These are phyloP conservation scores for Helicolenus hilgendorfi DNA, from an alignment of 2,797 vertebrate genomes.

Conservation along the genomic window DNA sequence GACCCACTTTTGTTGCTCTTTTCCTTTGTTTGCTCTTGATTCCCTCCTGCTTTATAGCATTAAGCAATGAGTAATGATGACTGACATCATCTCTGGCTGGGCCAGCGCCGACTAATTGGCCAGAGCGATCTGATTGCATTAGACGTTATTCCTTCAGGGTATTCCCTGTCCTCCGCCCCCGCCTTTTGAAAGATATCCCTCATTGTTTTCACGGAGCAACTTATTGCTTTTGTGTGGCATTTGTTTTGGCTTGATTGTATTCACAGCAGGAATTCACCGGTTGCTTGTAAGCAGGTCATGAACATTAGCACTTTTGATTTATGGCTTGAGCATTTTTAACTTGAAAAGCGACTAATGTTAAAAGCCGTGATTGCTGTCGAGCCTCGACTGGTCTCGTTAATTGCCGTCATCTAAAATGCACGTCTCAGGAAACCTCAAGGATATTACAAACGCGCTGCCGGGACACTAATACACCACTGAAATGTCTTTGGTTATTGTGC, in stretches of 20 bases:
- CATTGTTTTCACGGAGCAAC: slow-evolving; percentile 64
- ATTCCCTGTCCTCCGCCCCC: slow-evolving; percentile 70
- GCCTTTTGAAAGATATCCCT: slow-evolving; percentile 67
- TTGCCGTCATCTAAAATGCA: slow-evolving; percentile 58
- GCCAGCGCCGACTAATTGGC: slow-evolving; percentile 76
- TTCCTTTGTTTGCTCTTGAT: slow-evolving; percentile 69
- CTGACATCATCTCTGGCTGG: slow-evolving; percentile 82
- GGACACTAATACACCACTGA: slow-evolving; percentile 51
- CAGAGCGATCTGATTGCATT: slow-evolving; percentile 80
- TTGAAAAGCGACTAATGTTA: slow-evolving; percentile 48
- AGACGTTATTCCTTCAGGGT: slow-evolving; percentile 80
- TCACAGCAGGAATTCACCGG: slow-evolving; percentile 2
- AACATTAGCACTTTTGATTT: slow-evolving; percentile 48
- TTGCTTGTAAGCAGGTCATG: slow-evolving; percentile 20
- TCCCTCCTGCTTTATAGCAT: slow-evolving; percentile 68
- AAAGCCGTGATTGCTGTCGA: slow-evolving; percentile 44
- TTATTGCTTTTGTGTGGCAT: slow-evolving; percentile 59
- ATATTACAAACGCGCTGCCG: slow-evolving; percentile 56
- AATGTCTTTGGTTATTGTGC: slow-evolving; percentile 68
- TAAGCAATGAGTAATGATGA: slow-evolving; percentile 80
- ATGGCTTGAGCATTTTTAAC: slow-evolving; percentile 23
- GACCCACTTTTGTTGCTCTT: slow-evolving; percentile 68
- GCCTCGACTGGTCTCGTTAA: slow-evolving; percentile 51
- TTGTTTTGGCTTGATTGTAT: slow-evolving; percentile 44
- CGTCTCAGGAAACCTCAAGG: slow-evolving; percentile 50